A percentile compares a stretch with the other conserved stretches of the same genome.
Conservation (phyloP, 2,113 vertebrate species). For the Mungos mungo region DNA sequence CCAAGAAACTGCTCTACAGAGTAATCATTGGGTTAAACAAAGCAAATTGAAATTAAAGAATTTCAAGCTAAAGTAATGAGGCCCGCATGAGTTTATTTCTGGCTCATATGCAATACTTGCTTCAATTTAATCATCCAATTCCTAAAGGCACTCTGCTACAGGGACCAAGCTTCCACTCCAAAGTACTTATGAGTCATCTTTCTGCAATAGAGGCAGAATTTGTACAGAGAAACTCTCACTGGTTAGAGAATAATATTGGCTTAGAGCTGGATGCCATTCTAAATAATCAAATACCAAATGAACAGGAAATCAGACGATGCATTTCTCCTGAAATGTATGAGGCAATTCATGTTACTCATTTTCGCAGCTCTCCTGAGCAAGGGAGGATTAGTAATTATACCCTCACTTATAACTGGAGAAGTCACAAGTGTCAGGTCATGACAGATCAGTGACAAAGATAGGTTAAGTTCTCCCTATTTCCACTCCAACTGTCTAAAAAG, state of each 20-base stretch:
- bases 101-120: not conserved
- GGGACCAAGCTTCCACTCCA: conserved; percentile 26
- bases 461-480: not conserved
- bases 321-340: conserved; percentile 9
- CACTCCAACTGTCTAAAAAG: not conserved
- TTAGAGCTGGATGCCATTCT: not conserved
- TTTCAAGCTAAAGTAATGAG: conserved; percentile 41
- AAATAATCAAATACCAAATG: conserved; percentile 20
- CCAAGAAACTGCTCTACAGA: not conserved
- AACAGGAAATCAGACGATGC: not conserved
- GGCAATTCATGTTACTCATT: not conserved
- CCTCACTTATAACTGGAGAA: not conserved
- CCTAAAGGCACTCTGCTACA: conserved; percentile 48
- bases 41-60: conserved; percentile 52
- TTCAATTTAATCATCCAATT: conserved; percentile 48
- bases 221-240: not conserved
- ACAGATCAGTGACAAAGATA: conserved; percentile 10
- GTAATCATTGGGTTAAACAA: conserved; percentile 19
- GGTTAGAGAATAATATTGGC: not conserved
- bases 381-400: not conserved
- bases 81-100: conserved; percentile 42
- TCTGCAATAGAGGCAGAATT: not conserved
- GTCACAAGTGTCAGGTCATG: not conserved
- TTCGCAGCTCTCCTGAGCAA: conserved; percentile 22
- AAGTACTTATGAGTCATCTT: conserved; percentile 27